Evolutionary conservation across 2,113 vertebrate genomes (phyloP), one percentile per base, ranked within the genome.

Genomic region (Nyctereutes procyonoides): DNA sequence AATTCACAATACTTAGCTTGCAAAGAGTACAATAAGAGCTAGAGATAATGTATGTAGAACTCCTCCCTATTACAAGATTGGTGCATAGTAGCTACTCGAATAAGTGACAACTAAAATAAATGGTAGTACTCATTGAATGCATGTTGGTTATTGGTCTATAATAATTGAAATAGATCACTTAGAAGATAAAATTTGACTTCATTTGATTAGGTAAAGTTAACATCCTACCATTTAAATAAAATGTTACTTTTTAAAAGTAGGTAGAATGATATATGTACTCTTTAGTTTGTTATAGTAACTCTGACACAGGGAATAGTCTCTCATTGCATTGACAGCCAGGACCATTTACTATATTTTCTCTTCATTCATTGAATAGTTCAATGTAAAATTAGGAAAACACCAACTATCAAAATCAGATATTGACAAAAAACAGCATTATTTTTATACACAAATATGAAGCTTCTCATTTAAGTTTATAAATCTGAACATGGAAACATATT

Each of bases 361-460:
- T 71, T 88, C 63, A 74, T 16, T 69, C 62, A 82, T 87, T 84
- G 76, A 87, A 76, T 13, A 86, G 35, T 85, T 76, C 53, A 90
- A 16, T 35, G 51, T 92, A 62, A 82, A 92, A 56, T 69, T 71
- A 90, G 43, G 87, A 82, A 77, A 62, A 55, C 16, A n/a, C 17
- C 24, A 63, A 48, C 43, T 35, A 62, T 73, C 43, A 92, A 69
- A 82, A 71, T 95, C 69, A 80, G 15, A 24, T 85, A 51, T 81
- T 95, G 91, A 84, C 62, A 91, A 96, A 94, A 94, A 60, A 19
- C 4, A 77, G 22, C 30, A 30, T 53, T 53, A 92, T 43, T 83
- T 95, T 90, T 80, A 69, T 30, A 81, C 9, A 12, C 73, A 62
- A 88, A 85, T 55, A 30, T 26, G 14, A 93, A 84, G 22, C 63